Conservation (phyloP, 1,140 invertebrate species). For the Cherax destructor region DNA sequence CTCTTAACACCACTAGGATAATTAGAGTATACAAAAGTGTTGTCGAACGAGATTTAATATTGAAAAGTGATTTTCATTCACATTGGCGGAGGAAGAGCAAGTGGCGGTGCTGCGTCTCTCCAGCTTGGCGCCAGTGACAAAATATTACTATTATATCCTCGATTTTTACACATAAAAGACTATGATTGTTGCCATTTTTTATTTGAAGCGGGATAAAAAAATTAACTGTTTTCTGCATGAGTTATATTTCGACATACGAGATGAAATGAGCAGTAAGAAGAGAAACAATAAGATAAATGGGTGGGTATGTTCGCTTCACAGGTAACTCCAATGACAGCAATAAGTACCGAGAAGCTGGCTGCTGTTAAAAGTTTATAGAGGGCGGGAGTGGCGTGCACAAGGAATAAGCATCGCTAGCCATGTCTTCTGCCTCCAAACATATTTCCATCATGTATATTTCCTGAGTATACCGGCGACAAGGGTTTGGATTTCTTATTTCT, state of each 20-base stretch:
- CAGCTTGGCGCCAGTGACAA: slow-evolving; percentile 32
- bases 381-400: neutral
- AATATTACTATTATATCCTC: neutral
- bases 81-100: slow-evolving; percentile 28
- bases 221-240: neutral
- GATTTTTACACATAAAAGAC: neutral
- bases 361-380: slow-evolving; percentile 56
- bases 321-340: slow-evolving; percentile 59
- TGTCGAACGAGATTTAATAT: neutral
- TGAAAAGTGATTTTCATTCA: neutral
- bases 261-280: neutral
- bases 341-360: neutral
- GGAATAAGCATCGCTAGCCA: slow-evolving; percentile 12
- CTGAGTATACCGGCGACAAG: neutral
- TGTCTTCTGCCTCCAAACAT: neutral
- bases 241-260: neutral
- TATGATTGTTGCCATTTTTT: neutral
- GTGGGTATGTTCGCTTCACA: slow-evolving; percentile 34
- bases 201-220: neutral
- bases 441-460: neutral
- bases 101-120: slow-evolving; percentile 23
- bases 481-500: neutral
- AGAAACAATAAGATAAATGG: slow-evolving; percentile 33
- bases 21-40: neutral
- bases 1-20: neutral